Evolutionary conservation across 2,888 invertebrate species (phyloP), one percentile per base, ranked within the genome.

Genomic region (Pandemis heparana): DNA sequence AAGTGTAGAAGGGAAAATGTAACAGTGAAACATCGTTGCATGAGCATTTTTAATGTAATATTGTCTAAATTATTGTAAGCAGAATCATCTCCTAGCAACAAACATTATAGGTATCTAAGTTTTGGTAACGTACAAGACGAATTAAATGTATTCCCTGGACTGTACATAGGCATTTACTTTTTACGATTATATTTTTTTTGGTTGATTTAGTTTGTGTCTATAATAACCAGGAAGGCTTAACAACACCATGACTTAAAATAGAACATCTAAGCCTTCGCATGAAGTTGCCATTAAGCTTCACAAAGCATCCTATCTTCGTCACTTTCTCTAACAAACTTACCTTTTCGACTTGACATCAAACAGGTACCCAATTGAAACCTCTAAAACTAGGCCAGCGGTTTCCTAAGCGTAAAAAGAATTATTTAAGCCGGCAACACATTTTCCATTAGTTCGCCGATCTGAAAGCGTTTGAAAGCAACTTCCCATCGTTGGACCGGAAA

Each of bases 361-460:
- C 41, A 59, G n/a, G 8, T 59, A 16, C 38, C 18, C 16, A 64
- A 66, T 65, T 51, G 41, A 51, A 74, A 70, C 61, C 61, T 65
- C 53, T 53, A 16, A 73, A 64, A 64, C 69, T 70, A 70, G 60
- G 60, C 70, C 70, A 70, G 60, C 41, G 65, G 64, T 65, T 70
- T 38, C 60, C 51, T 43, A 70, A 65, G 64, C 43, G 73, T 69
- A 70, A 69, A 74, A 74, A 70, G 65, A 64, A 74, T 72, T 46
- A 72, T 70, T 70, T 65, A 61, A 61, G 64, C 23, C 53, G 16
- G 65, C 16, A 70, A 64, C 64, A 74, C 53, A 59, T 64, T 70
- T 74, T 38, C 69, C 53, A 61, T 74, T 70, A 65, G 69, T 74
- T 65, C n/a, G 12, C 62, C 67, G 59, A 65, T 65, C 64, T 65